Conservation (phyloP, 2,797 vertebrate species). For the Chiloscyllium punctatum region DNA sequence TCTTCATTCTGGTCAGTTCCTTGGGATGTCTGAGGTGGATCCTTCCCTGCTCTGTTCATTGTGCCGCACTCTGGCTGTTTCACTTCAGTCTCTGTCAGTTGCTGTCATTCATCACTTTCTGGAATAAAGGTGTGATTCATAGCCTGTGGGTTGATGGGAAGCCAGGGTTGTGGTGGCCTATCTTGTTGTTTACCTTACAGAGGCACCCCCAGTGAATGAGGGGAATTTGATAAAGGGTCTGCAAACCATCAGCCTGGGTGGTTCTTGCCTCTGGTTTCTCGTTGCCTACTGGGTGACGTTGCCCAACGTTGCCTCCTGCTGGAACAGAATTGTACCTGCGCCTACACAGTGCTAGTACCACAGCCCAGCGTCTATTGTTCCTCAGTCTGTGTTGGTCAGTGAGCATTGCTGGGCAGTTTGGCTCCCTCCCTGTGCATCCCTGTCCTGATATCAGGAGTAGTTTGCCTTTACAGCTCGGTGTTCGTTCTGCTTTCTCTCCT, state of each 20-base stretch:
- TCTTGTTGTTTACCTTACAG: not conserved
- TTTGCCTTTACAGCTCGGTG: fast-evolving
- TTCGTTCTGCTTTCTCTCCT: no score
- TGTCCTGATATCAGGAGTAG: not conserved
- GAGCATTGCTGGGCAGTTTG: not conserved
- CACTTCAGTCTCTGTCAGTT: not conserved
- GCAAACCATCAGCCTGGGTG: not conserved
- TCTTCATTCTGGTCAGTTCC: no score
- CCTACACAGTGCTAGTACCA: no score
- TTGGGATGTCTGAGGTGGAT: not conserved
- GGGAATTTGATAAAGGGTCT: not conserved
- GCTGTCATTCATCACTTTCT: not conserved
- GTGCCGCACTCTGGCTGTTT: no score
- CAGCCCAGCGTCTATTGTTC: not conserved
- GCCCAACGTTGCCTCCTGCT: no score
- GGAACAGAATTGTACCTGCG: no score
- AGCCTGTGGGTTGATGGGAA: no score
- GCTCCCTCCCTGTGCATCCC: not conserved
- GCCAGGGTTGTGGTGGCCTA: not conserved
- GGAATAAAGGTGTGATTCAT: not conserved
- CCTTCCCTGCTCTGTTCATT: not conserved
- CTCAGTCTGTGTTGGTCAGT: not conserved
- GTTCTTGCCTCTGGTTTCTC: not conserved
- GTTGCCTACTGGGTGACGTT: not conserved
- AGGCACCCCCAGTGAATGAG: not conserved